Base-by-base conservation (phyloP, 2,888 invertebrate genomes). In the Ditylenchus weischeri region DNA sequence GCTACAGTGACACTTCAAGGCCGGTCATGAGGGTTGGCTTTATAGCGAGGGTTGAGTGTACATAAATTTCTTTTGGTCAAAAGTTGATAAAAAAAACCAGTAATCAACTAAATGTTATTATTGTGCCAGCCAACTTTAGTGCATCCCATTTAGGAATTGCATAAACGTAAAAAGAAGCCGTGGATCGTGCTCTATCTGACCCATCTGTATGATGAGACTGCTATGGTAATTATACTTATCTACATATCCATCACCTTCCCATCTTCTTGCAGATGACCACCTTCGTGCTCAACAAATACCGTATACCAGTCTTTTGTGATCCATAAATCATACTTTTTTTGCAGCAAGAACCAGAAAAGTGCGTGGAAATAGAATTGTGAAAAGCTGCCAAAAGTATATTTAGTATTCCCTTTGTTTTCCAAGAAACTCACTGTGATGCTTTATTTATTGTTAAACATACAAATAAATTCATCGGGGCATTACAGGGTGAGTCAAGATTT, bases 151-250 rank as follows among this genome's bases (percentile, higher is more conserved):
- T 23, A 57, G 58, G 58, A 2, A 29, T 23, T 57, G n/a, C 58
- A 57, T 7, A n/a, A 29, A 23, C 58, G 58, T 23, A 19, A 19
- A 57, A 57, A 57, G 3, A 19, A 29, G 21, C 58, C 58, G 3
- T 57, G 58, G 58, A 57, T 57, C 6, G 23, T 57, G 19, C 18
- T 57, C 18, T 57, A 57, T 23, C 29, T 57, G 58, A 57, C 58
- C 18, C 58, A 57, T 57, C 29, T 29, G 29, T 29, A 29, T 29
- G 29, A 29, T 5, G 29, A 29, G 29, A 29, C 29, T 29, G 29
- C 29, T 29, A 29, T 29, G 29, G 29, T 29, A 29, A 29, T 5
- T 29, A 29, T 29, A 50, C 50, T 50, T 50, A 50, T 21, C 18
- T 50, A 50, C 50, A 50, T 50, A 19, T 19, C 2, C 21, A 19